Evolutionary conservation across 1,140 invertebrate genomes (phyloP), one percentile per base, ranked within the genome.

Genomic region (Brachystomella parvula): DNA sequence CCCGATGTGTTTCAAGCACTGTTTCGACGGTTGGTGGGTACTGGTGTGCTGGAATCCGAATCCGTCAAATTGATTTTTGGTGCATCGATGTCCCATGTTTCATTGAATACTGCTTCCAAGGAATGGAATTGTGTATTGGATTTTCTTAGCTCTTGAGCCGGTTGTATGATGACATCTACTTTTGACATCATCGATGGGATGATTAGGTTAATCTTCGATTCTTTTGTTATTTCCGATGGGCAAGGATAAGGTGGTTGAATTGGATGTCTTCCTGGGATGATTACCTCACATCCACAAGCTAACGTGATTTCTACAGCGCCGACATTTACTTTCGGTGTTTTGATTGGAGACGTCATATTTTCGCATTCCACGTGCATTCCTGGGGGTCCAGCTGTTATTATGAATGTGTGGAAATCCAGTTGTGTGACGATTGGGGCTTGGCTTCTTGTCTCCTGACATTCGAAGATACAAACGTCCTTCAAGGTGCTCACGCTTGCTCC

Each of bases 181-280:
- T 56, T 56, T 6, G 49, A 56, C 49, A 56, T 56, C 9, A 56
- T 21, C 6, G 15, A 12, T 21, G 49, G 49, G 24, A 56, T 12
- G 6, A 56, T 9, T 17, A 56, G 9, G 24, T 56, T 9, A 12
- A 56, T 9, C 9, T 6, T 56, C 15, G 49, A 21, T 9, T 17
- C 6, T 6, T 12, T 26, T 12, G 24, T 9, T 12, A 56, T 12
- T 56, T 9, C 9, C 24, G 49, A 56, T 9, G 49, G 49, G 24
- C 49, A 56, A 56, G 49, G 49, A 56, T 17, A 56, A 12, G 49
- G 49, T 56, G 49, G 49, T 17, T 26, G 49, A 56, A 56, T 12
- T 12, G 15, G 9, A 9, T 12, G 49, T 26, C 6, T 6, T 9
- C 49, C 49, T 6, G 49, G 49, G 24, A 56, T 56, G 15, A 12